A percentile compares a stretch with the other conserved stretches of the same genome.
phyloP scores from a whole-genome alignment of 1,140 invertebrate genomes.

The Drosophila ogumai region DNA sequence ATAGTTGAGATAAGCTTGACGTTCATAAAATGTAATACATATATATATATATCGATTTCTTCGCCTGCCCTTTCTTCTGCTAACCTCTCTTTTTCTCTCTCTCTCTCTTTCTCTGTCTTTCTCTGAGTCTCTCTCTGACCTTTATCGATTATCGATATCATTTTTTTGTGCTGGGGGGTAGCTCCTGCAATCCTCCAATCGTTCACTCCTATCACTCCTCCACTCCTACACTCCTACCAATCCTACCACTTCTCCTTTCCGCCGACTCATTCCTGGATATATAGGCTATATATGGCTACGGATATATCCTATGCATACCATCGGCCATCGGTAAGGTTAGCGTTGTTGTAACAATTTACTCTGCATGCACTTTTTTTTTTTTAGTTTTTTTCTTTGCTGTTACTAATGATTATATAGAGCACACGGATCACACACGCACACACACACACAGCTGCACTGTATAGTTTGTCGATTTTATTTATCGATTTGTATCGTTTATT shows the following conservation, averaged over 20 bases:
- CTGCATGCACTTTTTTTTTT: slow-evolving; percentile 11
- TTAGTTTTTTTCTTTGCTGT: slow-evolving; percentile 4
- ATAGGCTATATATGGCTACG: slow-evolving; percentile 19
- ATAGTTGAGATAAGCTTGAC: slow-evolving; percentile 83
- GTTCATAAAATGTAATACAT: slow-evolving; percentile 82
- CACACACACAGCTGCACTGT: slow-evolving; percentile 17
- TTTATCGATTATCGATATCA: slow-evolving; percentile 15
- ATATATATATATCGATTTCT: slow-evolving; percentile 59
- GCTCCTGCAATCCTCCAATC: slow-evolving; percentile 4
- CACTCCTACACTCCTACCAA: slow-evolving; percentile 1
- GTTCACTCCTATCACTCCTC: background rate
- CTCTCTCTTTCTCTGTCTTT: background rate
- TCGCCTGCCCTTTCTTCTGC: slow-evolving; percentile 14
- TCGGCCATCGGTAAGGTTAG: slow-evolving; percentile 22
- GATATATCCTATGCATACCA: slow-evolving; percentile 4
- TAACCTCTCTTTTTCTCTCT: slow-evolving; percentile 21
- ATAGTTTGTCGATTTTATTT: background rate
- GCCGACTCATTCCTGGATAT: slow-evolving; percentile 7
- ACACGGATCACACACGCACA: slow-evolving; percentile 19
- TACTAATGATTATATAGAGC: slow-evolving; percentile 76
- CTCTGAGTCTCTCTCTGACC: slow-evolving; percentile 27
- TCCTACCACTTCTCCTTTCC: background rate
- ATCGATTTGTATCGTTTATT: slow-evolving; percentile 2
- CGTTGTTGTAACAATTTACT: slow-evolving; percentile 37
- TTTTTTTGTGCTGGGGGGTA: slow-evolving; percentile 24